These are phyloP conservation scores for Colostygia pectinataria DNA, from an alignment of 2,888 invertebrate species.

Conservation along the genomic window DNA sequence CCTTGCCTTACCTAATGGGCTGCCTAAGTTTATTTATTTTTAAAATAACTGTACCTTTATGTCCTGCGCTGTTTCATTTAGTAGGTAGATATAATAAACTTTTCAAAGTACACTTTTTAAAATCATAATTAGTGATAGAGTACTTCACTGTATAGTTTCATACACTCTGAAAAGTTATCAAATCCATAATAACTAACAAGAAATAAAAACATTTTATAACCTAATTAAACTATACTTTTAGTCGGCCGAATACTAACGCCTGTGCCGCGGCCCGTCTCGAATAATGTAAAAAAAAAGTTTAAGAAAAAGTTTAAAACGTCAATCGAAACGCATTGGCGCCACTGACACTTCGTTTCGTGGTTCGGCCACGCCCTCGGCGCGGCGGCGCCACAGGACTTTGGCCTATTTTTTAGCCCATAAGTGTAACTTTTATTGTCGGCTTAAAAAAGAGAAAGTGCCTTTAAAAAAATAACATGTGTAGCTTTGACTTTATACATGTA, in stretches of 20 bases:
- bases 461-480: background rate
- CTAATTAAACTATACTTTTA: constrained; percentile 45
- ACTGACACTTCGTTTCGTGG: constrained; percentile 61
- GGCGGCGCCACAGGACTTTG: constrained; percentile 54
- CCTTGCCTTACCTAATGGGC: constrained; percentile 22
- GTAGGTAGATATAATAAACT: too few relatives aligned
- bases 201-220: constrained; percentile 21
- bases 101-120: too few relatives aligned
- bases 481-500: background rate
- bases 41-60: constrained; percentile 11
- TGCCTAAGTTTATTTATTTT: constrained; percentile 19
- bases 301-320: constrained; percentile 57
- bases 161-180: background rate
- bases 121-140: too few relatives aligned
- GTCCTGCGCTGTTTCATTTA: background rate
- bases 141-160: too few relatives aligned
- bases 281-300: constrained; percentile 41
- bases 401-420: constrained; percentile 17
- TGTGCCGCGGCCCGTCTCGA: constrained; percentile 52
- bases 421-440: constrained; percentile 16
- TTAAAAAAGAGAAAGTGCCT: constrained; percentile 1
- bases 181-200: background rate
- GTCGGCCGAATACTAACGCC: constrained; percentile 37
- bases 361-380: constrained; percentile 53
- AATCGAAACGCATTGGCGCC: constrained; percentile 69